Percentiles rank a stretch among this genome's conserved stretches.
Conservation (phyloP, 2,797 vertebrate species). For the Threskiornis aethiopicus region DNA sequence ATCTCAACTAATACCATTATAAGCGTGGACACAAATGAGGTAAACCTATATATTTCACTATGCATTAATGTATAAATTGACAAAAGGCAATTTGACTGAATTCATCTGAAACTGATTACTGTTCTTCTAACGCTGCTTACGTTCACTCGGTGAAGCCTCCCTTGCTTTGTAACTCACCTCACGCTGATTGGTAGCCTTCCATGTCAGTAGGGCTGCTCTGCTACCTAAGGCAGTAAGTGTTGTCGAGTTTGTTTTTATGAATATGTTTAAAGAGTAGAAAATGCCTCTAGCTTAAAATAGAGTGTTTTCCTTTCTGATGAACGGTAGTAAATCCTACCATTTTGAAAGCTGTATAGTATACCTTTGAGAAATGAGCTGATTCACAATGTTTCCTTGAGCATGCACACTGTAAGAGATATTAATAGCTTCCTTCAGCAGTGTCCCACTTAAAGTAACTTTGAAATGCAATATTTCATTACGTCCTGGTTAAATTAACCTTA, state of each 20-base stretch:
- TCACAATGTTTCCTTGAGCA: slow-evolving; percentile 17
- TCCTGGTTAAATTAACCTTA: slow-evolving; percentile 49
- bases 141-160: not conserved
- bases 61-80: not conserved
- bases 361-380: slow-evolving; percentile 32
- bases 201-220: not conserved
- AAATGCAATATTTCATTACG: slow-evolving; percentile 14
- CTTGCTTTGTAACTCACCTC: not conserved
- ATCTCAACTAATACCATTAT: not conserved
- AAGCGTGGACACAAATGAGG: accelerated
- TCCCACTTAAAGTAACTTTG: slow-evolving; percentile 26
- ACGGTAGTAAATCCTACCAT: not conserved
- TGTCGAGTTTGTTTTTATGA: not conserved
- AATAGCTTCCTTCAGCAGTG: slow-evolving; percentile 24
- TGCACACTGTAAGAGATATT: not conserved
- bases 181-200: not conserved
- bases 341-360: not conserved
- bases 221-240: not conserved
- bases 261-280: slow-evolving; percentile 16
- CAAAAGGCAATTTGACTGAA: not conserved
- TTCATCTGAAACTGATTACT: not conserved
- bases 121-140: not conserved
- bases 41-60: not conserved
- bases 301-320: slow-evolving; percentile 4
- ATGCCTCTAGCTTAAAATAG: not conserved